Conservation (phyloP, 92 coral and sea anemone genomes). For the Zoanthus sociatus region DNA sequence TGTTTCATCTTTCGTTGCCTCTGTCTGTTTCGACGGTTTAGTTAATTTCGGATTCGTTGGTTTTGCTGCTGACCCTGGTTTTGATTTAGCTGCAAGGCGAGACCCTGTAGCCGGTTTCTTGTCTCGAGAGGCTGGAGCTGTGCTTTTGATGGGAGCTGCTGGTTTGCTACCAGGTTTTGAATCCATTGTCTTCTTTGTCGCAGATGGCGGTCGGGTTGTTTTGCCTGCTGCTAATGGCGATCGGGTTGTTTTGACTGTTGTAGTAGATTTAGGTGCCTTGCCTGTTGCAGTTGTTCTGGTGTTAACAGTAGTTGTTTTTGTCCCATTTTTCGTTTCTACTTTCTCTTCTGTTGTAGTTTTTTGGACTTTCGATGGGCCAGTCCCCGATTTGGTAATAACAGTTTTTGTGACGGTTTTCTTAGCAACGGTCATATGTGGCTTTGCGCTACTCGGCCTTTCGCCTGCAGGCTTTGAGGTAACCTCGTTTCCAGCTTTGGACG, state of each 20-base stretch:
- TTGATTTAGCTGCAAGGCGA: neutral
- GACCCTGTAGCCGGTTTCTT: conserved; percentile 31
- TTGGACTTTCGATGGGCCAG: conserved; percentile 37
- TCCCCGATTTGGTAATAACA: conserved; percentile 40
- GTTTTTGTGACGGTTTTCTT: conserved; percentile 48
- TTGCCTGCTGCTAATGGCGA: conserved; percentile 29
- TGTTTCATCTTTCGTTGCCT: neutral
- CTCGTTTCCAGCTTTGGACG: conserved; percentile 10
- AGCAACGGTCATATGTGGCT: conserved; percentile 34
- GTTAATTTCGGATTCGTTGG: too few relatives aligned
- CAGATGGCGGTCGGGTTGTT: conserved; percentile 25
- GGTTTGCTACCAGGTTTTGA: conserved; percentile 30
- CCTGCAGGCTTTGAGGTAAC: conserved; percentile 14
- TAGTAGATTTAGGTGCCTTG: conserved; percentile 44
- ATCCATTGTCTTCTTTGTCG: conserved; percentile 26
- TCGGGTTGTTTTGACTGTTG: conserved; percentile 40
- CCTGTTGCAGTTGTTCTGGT: conserved; percentile 40
- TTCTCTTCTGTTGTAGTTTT: conserved; percentile 29
- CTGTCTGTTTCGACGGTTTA: neutral
- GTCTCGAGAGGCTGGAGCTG: conserved; percentile 39
- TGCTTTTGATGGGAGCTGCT: neutral
- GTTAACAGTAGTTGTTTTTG: conserved; percentile 41
- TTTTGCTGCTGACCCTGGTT: conserved; percentile 28
- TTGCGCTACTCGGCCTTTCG: conserved; percentile 23
- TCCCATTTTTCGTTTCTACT: conserved; percentile 11